phyloP scores from a whole-genome alignment of 2,797 vertebrate species.

The Gallirallus australis region DNA sequence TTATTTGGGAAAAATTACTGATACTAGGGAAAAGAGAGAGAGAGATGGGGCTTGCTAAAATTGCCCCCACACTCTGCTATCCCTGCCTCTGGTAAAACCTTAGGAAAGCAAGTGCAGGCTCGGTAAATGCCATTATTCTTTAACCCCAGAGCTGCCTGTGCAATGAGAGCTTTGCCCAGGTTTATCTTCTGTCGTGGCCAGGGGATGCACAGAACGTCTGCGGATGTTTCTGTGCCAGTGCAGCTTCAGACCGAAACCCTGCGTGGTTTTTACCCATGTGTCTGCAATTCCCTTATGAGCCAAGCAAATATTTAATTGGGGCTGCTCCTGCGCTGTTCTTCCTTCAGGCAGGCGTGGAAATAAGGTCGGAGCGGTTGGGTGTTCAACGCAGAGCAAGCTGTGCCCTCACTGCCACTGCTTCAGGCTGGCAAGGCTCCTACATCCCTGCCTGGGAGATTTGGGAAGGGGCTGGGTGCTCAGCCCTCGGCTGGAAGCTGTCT shows the following conservation, averaged over 20 bases:
- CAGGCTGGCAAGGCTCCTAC: too few relatives aligned
- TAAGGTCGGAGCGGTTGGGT: accelerated
- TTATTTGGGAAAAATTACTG: background rate
- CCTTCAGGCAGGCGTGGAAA: background rate
- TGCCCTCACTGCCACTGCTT: background rate
- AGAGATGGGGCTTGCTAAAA: background rate
- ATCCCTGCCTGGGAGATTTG: background rate
- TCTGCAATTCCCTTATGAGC: background rate
- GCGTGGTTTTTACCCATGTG: background rate
- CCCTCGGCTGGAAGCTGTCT: background rate
- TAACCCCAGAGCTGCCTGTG: background rate
- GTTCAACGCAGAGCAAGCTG: background rate
- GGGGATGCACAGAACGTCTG: too few relatives aligned
- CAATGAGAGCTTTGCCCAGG: background rate
- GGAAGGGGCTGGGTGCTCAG: background rate
- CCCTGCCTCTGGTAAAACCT: background rate
- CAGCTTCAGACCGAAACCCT: background rate
- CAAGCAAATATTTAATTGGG: background rate
- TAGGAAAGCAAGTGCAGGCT: background rate
- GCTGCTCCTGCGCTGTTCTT: background rate
- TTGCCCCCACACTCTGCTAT: background rate
- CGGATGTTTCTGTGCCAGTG: background rate
- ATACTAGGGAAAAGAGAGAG: accelerated
- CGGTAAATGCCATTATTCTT: accelerated
- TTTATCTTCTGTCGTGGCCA: background rate